Percentiles rank a stretch among this genome's conserved stretches.
Conservation (phyloP, 2,888 invertebrate species). For the Mythimna albipuncta region DNA sequence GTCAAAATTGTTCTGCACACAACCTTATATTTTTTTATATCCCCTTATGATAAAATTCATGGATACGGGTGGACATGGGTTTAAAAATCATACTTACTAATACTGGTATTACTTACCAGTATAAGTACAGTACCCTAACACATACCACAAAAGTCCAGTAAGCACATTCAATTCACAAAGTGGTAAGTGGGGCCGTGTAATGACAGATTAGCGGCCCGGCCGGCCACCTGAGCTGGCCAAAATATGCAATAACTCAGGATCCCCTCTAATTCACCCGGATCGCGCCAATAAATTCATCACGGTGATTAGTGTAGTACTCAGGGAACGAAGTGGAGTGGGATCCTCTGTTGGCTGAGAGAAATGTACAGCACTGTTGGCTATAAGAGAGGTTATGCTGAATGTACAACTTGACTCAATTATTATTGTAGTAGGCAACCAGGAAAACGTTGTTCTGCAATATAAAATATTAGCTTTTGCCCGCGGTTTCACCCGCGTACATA, state of each 20-base stretch:
- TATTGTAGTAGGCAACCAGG: too few relatives aligned
- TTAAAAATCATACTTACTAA: not conserved
- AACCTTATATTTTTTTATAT: not conserved
- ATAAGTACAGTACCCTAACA: not conserved
- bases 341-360: conserved; percentile 17
- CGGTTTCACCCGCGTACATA: too few relatives aligned
- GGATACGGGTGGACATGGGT: not conserved
- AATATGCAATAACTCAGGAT: conserved; percentile 84
- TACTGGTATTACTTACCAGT: not conserved
- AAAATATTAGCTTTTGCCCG: too few relatives aligned
- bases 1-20: not conserved
- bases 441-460: too few relatives aligned
- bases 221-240: conserved; percentile 83
- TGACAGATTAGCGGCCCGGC: conserved; percentile 83
- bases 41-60: not conserved
- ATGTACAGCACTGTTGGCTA: conserved; percentile 2
- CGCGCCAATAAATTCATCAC: conserved; percentile 88
- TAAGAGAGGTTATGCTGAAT: not conserved
- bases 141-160: conserved; percentile 38
- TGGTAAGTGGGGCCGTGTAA: conserved; percentile 75
- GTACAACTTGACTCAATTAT: not conserved
- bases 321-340: conserved; percentile 61
- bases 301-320: conserved; percentile 78
- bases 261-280: conserved; percentile 81
- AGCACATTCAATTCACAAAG: conserved; percentile 78